Percentiles rank a stretch among this genome's conserved stretches.
Evolutionary conservation across 2,888 invertebrate species (phyloP).

Genomic region (Brachylomia viminalis): DNA sequence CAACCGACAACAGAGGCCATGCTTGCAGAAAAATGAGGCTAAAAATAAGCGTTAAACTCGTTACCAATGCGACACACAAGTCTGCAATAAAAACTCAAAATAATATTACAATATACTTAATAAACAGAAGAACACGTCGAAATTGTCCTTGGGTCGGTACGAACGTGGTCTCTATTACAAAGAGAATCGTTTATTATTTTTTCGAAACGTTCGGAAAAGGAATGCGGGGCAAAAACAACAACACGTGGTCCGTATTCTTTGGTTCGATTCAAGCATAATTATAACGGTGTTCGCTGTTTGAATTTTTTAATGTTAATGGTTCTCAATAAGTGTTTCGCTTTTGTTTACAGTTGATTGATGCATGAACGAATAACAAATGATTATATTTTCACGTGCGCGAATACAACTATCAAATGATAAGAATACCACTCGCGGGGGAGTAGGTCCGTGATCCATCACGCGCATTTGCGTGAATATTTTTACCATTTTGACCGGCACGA

Average conservation of each 20-base stretch:
- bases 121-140: slow-evolving; percentile 55
- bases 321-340: not conserved
- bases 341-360: slow-evolving; percentile 18
- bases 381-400: too few species aligned
- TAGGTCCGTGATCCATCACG: too few species aligned
- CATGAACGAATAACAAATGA: not conserved
- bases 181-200: slow-evolving; percentile 65
- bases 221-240: slow-evolving; percentile 64
- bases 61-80: slow-evolving; percentile 38
- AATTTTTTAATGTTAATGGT: slow-evolving; percentile 23
- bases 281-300: slow-evolving; percentile 48
- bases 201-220: slow-evolving; percentile 56
- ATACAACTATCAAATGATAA: too few species aligned
- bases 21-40: slow-evolving; percentile 44
- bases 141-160: slow-evolving; percentile 65
- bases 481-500: too few species aligned
- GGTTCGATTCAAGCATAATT: slow-evolving; percentile 19
- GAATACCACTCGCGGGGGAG: too few species aligned
- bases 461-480: too few species aligned
- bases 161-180: slow-evolving; percentile 69
- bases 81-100: slow-evolving; percentile 55
- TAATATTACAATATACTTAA: slow-evolving; percentile 60
- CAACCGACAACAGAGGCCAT: not conserved
- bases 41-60: slow-evolving; percentile 45
- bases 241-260: slow-evolving; percentile 57